Percentiles rank a stretch among this genome's conserved stretches.
phyloP scores from a whole-genome alignment of 2,797 vertebrate species.

The Falco columbarius region DNA sequence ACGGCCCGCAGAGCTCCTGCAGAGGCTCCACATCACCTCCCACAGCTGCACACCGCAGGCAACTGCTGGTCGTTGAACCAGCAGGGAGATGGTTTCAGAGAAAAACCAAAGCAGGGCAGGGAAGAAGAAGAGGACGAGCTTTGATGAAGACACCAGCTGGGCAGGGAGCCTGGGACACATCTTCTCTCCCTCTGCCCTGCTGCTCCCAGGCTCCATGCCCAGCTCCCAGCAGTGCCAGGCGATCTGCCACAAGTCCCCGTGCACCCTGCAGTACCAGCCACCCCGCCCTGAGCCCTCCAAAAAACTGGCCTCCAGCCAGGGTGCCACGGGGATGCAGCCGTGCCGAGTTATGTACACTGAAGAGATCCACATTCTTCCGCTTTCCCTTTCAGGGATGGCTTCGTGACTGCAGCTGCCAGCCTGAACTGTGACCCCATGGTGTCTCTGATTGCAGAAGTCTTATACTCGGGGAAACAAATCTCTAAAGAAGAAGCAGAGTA shows the following conservation, averaged over 20 bases:
- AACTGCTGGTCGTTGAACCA: neutral
- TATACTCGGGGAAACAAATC: conserved; percentile 78
- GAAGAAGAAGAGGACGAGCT: neutral
- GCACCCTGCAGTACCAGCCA: neutral
- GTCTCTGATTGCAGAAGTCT: conserved; percentile 81
- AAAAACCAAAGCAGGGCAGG: neutral
- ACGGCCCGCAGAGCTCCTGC: neutral
- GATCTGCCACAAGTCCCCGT: neutral
- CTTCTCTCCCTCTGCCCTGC: neutral
- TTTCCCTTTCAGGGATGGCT: conserved; percentile 74
- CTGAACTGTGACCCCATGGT: conserved; percentile 88
- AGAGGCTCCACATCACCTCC: neutral
- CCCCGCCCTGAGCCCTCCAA: neutral
- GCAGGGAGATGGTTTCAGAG: neutral
- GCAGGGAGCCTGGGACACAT: neutral
- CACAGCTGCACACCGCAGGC: rapidly evolving
- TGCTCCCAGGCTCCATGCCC: neutral
- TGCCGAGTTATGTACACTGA: rapidly evolving
- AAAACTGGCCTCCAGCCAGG: neutral
- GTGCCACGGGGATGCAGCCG: neutral
- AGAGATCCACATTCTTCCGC: neutral
- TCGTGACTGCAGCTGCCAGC: conserved; percentile 87
- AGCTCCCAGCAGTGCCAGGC: neutral
- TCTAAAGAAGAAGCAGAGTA: conserved; percentile 86
- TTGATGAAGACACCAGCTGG: neutral